Conservation (phyloP, 2,797 vertebrate genomes). For the Morelia viridis region DNA sequence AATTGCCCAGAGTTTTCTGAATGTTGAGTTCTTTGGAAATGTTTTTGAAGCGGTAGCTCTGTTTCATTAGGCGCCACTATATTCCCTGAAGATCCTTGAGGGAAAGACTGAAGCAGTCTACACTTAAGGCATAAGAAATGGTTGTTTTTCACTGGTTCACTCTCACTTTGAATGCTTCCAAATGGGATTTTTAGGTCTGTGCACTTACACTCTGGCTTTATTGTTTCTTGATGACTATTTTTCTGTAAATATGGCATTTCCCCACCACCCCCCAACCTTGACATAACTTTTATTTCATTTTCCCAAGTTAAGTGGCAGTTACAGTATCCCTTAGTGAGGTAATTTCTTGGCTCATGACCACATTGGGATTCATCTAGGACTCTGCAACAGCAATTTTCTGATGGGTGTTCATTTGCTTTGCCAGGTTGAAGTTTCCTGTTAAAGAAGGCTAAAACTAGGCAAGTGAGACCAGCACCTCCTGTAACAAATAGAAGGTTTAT, state of each 20-base stretch:
- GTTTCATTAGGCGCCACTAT: slow-evolving; percentile 41
- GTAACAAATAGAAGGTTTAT: slow-evolving; percentile 59
- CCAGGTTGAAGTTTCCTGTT: slow-evolving; percentile 70
- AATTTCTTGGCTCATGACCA: slow-evolving; percentile 57
- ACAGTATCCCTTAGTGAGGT: slow-evolving; percentile 52
- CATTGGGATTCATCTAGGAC: slow-evolving; percentile 51
- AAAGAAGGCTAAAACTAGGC: slow-evolving; percentile 73
- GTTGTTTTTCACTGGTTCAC: slow-evolving; percentile 29
- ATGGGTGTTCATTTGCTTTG: slow-evolving; percentile 55
- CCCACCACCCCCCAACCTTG: slow-evolving; percentile 53
- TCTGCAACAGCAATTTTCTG: slow-evolving; percentile 63
- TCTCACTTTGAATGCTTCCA: slow-evolving; percentile 47
- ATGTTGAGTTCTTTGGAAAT: slow-evolving; percentile 41
- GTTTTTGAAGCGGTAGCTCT: slow-evolving; percentile 29
- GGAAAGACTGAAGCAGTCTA: slow-evolving; percentile 42
- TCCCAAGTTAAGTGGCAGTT: slow-evolving; percentile 63
- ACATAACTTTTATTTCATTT: slow-evolving; percentile 65
- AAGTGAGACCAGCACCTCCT: slow-evolving; percentile 74
- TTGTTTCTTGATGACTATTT: slow-evolving; percentile 54
- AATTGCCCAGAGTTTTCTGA: slow-evolving; percentile 41
- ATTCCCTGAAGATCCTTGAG: slow-evolving; percentile 42
- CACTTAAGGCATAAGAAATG: slow-evolving; percentile 67
- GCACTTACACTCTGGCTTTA: slow-evolving; percentile 39
- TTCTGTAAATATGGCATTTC: slow-evolving; percentile 56
- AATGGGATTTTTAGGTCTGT: slow-evolving; percentile 51